Percentiles rank a stretch among this genome's conserved stretches.
Conservation (phyloP, 2,797 vertebrate species). For the Tokudaia tokunoshimensis region DNA sequence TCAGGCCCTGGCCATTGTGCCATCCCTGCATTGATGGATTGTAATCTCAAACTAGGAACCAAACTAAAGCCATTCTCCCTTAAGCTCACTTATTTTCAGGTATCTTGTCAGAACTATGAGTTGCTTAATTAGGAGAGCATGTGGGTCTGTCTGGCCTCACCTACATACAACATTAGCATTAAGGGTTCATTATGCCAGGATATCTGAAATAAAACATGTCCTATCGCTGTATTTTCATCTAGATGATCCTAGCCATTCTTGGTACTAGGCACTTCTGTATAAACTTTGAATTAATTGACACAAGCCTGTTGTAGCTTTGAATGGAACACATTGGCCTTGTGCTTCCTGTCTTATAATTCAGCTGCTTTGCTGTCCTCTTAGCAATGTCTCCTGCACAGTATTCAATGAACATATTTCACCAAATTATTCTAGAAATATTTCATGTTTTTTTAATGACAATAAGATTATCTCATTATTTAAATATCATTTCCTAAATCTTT, state of each 20-base stretch:
- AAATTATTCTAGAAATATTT: not conserved
- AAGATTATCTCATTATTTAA: constrained; percentile 42
- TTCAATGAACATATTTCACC: not conserved
- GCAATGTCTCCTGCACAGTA: not conserved
- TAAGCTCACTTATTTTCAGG: not conserved
- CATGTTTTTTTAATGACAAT: not conserved
- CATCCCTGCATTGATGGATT: no score
- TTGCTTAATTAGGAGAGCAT: no score
- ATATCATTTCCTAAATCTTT: constrained; percentile 49
- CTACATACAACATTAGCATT: no score
- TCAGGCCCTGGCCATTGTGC: not conserved
- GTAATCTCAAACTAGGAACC: not conserved
- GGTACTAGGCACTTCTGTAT: not conserved
- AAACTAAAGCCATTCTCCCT: not conserved
- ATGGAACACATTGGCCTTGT: not conserved
- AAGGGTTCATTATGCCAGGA: no score
- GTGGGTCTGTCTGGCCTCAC: not conserved
- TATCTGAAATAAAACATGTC: no score
- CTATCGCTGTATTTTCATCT: not conserved
- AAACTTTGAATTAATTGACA: not conserved
- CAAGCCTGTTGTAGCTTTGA: not conserved
- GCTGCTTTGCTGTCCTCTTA: not conserved
- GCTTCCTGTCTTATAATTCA: not conserved
- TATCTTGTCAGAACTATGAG: no score
- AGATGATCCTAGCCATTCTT: not conserved